These are phyloP conservation scores for Pararge aegeria DNA, from an alignment of 1,140 invertebrate species.

Conservation along the genomic window DNA sequence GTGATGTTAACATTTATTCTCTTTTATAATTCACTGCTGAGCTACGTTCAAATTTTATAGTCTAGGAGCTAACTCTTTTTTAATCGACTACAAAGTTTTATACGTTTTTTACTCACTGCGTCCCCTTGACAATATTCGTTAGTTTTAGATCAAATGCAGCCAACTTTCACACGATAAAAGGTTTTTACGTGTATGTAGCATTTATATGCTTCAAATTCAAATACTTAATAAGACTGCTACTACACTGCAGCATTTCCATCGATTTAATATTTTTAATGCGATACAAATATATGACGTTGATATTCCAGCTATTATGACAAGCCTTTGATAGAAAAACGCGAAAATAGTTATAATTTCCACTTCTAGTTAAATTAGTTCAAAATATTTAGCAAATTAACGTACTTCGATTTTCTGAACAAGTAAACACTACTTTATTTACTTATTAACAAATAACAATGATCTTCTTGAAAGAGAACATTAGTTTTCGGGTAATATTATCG, in stretches of 20 bases:
- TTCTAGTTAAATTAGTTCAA: neutral
- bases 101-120: slow-evolving; percentile 15
- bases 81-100: slow-evolving; percentile 19
- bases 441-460: neutral
- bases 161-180: slow-evolving; percentile 6
- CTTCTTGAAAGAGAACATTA: neutral
- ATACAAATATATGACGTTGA: slow-evolving; percentile 2
- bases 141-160: slow-evolving; percentile 12
- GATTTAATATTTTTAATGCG: slow-evolving; percentile 4
- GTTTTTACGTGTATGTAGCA: neutral
- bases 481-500: neutral
- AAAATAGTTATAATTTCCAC: neutral
- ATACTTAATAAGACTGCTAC: neutral
- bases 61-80: slow-evolving; percentile 13
- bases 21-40: slow-evolving; percentile 23
- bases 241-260: neutral
- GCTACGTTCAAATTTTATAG: slow-evolving; percentile 24
- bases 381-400: neutral
- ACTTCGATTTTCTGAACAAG: neutral
- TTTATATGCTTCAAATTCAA: slow-evolving; percentile 4
- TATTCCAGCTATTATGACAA: neutral
- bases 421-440: neutral
- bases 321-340: neutral
- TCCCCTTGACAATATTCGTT: slow-evolving; percentile 12
- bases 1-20: slow-evolving; percentile 30